Evolutionary conservation across 1,140 invertebrate species (phyloP), one percentile per base, ranked within the genome.

Genomic region (Drosophila sechellia): DNA sequence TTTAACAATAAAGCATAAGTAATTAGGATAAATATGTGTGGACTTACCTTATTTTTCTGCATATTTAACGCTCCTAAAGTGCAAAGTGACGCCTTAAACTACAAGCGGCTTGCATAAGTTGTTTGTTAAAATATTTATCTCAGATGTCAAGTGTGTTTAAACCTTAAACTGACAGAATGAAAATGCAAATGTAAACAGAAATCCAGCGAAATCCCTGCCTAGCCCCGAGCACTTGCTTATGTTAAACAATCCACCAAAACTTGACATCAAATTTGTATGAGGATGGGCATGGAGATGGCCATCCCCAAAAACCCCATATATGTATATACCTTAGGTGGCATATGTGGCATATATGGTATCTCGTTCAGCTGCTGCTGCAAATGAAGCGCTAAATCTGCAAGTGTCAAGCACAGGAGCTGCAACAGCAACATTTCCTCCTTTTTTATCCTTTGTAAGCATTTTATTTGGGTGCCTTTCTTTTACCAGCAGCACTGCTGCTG

Each of bases 301-400:
- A 17, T 17, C 0, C 17, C n/a, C 5, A 15, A 37, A 37, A 39
- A 13, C 13, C 4, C 49, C 40, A 31, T 15, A 46, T n/a, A 37
- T 34, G 22, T 11, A 15, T 27, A 15, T 27, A 12, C 37, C 5
- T 42, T 27, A 55, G 40, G n/a, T 42, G 4, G 3, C 17, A 8
- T 5, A 55, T 54, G n/a, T 42, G 4, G 3, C 17, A 8, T 5
- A 34, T 49, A 8, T 1, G 11, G 13, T 39, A 22, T 40, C 13
- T 72, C 40, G 56, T 50, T 39, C 54, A 55, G 73, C 35, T 70
- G 61, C 49, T 61, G 73, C 75, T 77, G 79, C 79, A 81, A 81
- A 81, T 77, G 79, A 81, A 81, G 79, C 72, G 57, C 79, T 81
- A 81, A 81, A 81, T 81, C 79, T 76, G 79, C 79, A 77, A 81